Conservation (phyloP, 1,140 invertebrate species). For the Atta cephalotes region DNA sequence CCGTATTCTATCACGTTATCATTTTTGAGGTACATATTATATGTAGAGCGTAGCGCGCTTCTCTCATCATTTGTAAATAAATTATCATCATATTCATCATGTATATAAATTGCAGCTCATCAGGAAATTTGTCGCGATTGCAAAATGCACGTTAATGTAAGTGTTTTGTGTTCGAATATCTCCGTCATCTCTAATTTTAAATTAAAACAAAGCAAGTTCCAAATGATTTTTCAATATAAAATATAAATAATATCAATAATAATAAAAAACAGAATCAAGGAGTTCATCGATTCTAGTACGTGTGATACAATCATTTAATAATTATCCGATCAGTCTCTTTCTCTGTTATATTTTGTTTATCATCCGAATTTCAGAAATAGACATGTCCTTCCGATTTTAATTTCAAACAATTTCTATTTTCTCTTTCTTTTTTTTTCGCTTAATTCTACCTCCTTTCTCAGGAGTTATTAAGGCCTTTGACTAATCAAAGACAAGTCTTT, state of each 20-base stretch:
- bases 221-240: background rate
- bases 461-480: background rate
- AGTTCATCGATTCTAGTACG: background rate
- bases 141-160: background rate
- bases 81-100: conserved; percentile 56
- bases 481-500: too few relatives aligned
- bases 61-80: conserved; percentile 71
- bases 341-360: too few relatives aligned
- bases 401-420: background rate
- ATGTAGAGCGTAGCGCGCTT: conserved; percentile 42
- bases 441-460: background rate
- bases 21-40: background rate
- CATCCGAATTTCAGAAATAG: too few relatives aligned
- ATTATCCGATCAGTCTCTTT: background rate
- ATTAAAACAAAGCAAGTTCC: background rate
- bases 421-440: background rate
- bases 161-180: background rate
- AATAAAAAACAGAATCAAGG: background rate
- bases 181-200: conserved; percentile 7
- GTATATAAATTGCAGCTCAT: conserved; percentile 48
- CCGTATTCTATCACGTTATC: conserved; percentile 22
- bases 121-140: background rate
- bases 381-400: background rate
- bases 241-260: conserved; percentile 8
- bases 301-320: background rate